Percentiles rank a stretch among this genome's conserved stretches.
These are phyloP conservation scores for Phrynocephalus versicolor DNA, from an alignment of 2,113 vertebrate genomes.

Conservation along the genomic window DNA sequence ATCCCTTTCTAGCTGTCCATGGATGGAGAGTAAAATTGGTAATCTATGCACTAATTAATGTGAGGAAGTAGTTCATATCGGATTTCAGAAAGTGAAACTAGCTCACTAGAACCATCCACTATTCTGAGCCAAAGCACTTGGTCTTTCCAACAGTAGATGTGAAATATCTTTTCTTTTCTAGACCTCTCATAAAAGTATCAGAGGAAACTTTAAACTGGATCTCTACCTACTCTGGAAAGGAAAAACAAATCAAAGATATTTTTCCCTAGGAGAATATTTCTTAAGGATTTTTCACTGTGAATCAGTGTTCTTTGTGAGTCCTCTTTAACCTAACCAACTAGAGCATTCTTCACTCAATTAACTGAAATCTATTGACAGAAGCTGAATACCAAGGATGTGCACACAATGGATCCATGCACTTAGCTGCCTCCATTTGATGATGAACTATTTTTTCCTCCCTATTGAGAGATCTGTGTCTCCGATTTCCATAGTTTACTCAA, in stretches of 20 bases:
- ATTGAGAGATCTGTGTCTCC: background rate
- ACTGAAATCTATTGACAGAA: background rate
- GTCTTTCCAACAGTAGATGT: background rate
- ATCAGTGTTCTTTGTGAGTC: background rate
- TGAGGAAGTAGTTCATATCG: background rate
- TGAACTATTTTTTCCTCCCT: background rate
- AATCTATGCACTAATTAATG: slow-evolving; percentile 16
- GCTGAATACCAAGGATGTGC: background rate
- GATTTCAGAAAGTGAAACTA: background rate
- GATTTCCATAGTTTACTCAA: background rate
- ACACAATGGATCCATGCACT: background rate
- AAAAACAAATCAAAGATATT: too few species aligned
- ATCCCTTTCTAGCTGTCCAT: background rate
- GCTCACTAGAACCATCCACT: background rate
- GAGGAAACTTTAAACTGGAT: background rate
- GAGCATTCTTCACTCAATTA: background rate
- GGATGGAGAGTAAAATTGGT: slow-evolving; percentile 7
- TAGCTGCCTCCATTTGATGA: background rate
- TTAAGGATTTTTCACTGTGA: background rate
- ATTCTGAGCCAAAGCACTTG: background rate
- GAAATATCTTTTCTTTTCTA: background rate
- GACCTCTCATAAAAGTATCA: background rate
- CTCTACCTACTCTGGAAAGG: background rate
- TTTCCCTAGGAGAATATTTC: too few species aligned
- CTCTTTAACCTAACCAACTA: background rate